Base-by-base conservation (phyloP, 2,113 vertebrate species). In the Lepus europaeus region DNA sequence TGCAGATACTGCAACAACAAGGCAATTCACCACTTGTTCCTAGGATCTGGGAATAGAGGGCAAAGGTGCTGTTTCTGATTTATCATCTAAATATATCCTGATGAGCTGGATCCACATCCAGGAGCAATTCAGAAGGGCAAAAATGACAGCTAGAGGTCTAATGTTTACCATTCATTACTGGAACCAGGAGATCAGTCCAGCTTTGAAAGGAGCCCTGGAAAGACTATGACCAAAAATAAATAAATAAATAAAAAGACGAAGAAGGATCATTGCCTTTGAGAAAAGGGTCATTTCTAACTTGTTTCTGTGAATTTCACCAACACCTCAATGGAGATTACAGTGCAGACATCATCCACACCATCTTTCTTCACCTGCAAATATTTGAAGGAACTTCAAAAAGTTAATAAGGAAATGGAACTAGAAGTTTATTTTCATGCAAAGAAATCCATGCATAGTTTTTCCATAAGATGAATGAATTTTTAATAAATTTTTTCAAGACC, bases 281-380 rank as follows among this genome's bases (percentile, higher is more conserved):
- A 45, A 9, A n/a, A 66, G 23, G 29, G 51, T 20, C 33, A 53
- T 61, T 29, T 17, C 9, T 5, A 16, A 68, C 10, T 45, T 66
- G 63, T 29, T 53, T 31, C 7, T 33, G 36, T 27, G 77, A 51
- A 9, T 33, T n/a, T 22, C 23, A 29, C n/a, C 22, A 78, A 11
- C 14, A 78, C 25, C 25, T 25, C 49, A 29, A 19, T 5, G 29
- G 22, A 2, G 3, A 51, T 0, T 19, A 29, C 20, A n/a, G 29
- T 17, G n/a, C 27, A 22, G 13, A 69, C 0, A 31, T 74, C 59
- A 22, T 3, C 7, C 0, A 9, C 2, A 1, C 29, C 23, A 23
- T 56, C 23, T 56, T 83, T 76, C 78, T 23, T 56, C 31, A n/a
- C 33, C 36, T 59, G 12, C 31, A 79, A 20, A 69, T 1, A 10